phyloP scores from a whole-genome alignment of 2,113 vertebrate species.

The Empidonax traillii region DNA sequence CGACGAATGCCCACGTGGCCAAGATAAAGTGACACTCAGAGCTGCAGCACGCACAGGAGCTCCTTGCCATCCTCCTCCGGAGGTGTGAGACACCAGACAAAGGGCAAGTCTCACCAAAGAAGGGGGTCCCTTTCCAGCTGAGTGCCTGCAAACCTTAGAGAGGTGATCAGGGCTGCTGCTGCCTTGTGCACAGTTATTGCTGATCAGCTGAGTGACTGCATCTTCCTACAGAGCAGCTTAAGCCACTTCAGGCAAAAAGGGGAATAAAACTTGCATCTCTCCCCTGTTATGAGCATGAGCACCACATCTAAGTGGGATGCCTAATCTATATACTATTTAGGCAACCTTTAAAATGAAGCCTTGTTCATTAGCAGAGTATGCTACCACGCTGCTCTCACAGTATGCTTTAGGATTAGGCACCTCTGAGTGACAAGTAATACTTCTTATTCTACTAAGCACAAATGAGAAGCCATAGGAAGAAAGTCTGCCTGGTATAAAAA shows the following conservation, averaged over 20 bases:
- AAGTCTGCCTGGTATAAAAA: neutral
- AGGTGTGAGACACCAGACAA: neutral
- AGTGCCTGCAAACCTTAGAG: neutral
- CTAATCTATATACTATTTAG: neutral
- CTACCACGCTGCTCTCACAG: neutral
- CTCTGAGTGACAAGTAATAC: neutral
- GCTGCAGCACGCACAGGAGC: neutral
- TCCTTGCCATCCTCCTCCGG: fast-evolving
- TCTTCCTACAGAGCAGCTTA: neutral
- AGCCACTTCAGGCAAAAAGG: neutral
- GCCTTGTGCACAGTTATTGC: neutral
- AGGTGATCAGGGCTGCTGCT: neutral
- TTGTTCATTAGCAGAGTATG: neutral
- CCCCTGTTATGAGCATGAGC: neutral
- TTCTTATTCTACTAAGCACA: neutral
- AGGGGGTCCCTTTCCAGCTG: neutral
- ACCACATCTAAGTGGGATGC: neutral
- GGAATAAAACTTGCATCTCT: neutral
- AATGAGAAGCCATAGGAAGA: neutral
- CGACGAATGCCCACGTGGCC: fast-evolving
- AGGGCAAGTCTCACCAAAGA: neutral
- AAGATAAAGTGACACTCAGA: too few relatives aligned
- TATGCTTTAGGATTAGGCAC: neutral
- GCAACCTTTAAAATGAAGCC: neutral
- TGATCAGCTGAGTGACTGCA: neutral